Base-by-base conservation (phyloP, 2,797 vertebrate species). In the Tokudaia muenninki region DNA sequence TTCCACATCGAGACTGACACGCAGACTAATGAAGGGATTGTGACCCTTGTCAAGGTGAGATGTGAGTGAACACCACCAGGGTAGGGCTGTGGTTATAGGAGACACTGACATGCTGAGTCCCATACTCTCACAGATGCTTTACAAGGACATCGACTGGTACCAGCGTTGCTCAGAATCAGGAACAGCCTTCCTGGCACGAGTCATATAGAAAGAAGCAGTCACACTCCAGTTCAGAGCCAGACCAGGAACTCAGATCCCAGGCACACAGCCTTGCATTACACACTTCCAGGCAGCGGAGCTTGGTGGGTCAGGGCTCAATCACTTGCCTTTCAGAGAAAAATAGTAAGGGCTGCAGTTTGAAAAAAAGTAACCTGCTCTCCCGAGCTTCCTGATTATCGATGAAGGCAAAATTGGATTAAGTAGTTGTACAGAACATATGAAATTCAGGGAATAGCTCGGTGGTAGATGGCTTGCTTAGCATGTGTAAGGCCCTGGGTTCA, bases 1-100 rank as follows among this genome's bases (percentile, higher is more conserved):
- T 99, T 99, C 97, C 98, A 37, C 63, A 99, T 99, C 95, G 98
- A 99, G 97, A 99, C 99, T 29, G 99, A 99, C 97, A 90, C 92
- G 1, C 31, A 97, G 72, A 99, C 99, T 50, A 99, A 99, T 74
- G 99, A 99, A 98, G 99, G 99, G 22, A 98, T 99, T 97, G 98
- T 99, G 95, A 99, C 98, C 94, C 95, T 99, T 96, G 97, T 99
- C 81, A 99, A 99, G 99, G 99, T 99, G 98, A 96, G 98, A 94
- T 37, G 21, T 84, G 75, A 34, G 3, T 57, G 37, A 92, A 94
- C 81, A 67, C 37, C 87, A 77, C 44, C 65, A 6, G 26, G 50
- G 52, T 57, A 31, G 83, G 34, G 72, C 31, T 52, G 16, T 57
- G 67, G 89, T 19, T 90, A 5, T 44, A 50, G 67, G 78, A 57